Percentiles rank a stretch among this genome's conserved stretches.
phyloP scores from a whole-genome alignment of 2,797 vertebrate genomes.

The Darevskia mixta region DNA sequence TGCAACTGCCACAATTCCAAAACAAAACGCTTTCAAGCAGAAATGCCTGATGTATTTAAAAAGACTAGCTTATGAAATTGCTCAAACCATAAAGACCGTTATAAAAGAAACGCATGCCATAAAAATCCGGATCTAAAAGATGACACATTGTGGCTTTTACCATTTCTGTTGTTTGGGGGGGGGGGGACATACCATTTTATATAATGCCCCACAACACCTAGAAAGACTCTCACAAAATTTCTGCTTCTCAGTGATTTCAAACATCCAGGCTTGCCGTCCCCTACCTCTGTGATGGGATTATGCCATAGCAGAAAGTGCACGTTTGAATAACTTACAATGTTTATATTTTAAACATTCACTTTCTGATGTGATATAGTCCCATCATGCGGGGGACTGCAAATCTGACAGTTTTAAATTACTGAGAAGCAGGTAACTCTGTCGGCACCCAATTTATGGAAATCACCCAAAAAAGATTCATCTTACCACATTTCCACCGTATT shows the following conservation, averaged over 20 bases:
- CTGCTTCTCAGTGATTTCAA: background rate
- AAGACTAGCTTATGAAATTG: background rate
- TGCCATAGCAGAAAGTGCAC: too few relatives aligned
- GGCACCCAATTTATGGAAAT: background rate
- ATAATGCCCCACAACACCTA: background rate
- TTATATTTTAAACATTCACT: background rate
- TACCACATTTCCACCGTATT: background rate
- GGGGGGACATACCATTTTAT: background rate
- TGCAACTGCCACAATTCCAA: constrained; percentile 55
- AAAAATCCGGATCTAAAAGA: background rate
- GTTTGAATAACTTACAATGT: too few relatives aligned
- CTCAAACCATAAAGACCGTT: background rate
- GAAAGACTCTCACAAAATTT: background rate
- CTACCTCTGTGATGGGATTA: too few relatives aligned
- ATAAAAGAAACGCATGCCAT: background rate
- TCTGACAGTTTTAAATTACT: background rate
- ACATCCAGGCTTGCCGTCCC: background rate
- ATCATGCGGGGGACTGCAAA: too few relatives aligned
- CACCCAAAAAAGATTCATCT: background rate
- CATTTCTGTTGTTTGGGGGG: background rate
- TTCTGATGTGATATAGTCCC: background rate
- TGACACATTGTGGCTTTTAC: background rate
- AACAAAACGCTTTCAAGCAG: constrained; percentile 44
- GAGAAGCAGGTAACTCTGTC: background rate
- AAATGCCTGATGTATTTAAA: constrained; percentile 43